Percentiles rank a stretch among this genome's conserved stretches.
phyloP scores from a whole-genome alignment of 1,140 invertebrate species.

The Temnothorax curvispinosus region DNA sequence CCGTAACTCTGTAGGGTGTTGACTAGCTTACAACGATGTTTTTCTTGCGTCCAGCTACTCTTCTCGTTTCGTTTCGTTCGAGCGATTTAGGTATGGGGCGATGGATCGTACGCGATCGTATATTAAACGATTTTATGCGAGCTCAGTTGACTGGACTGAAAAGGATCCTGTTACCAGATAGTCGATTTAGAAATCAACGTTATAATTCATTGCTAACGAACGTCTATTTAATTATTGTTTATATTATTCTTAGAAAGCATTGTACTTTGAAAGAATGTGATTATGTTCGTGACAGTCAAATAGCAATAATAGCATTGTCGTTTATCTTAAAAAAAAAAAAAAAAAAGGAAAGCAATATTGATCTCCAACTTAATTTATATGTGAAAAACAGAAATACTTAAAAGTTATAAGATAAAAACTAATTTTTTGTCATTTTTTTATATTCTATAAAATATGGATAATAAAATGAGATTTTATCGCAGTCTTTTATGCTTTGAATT shows the following conservation, averaged over 20 bases:
- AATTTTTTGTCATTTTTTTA: background rate
- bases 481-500: background rate
- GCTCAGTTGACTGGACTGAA: background rate
- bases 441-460: background rate
- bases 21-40: constrained; percentile 37
- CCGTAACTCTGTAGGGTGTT: constrained; percentile 60
- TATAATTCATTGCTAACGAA: constrained; percentile 1
- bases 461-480: background rate
- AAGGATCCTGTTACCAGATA: background rate
- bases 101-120: background rate
- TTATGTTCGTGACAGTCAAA: background rate
- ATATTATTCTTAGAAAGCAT: background rate
- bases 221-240: background rate
- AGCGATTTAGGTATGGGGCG: constrained; percentile 12
- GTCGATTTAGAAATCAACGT: constrained; percentile 13
- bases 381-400: background rate
- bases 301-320: background rate
- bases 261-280: constrained; percentile 3
- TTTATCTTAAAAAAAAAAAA: background rate
- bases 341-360: background rate
- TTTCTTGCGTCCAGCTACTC: constrained; percentile 14
- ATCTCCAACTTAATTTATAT: background rate
- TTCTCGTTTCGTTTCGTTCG: constrained; percentile 35
- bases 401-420: background rate
- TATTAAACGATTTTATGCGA: constrained; percentile 43